phyloP scores from a whole-genome alignment of 2,888 invertebrate species.

The Myopa testacea region DNA sequence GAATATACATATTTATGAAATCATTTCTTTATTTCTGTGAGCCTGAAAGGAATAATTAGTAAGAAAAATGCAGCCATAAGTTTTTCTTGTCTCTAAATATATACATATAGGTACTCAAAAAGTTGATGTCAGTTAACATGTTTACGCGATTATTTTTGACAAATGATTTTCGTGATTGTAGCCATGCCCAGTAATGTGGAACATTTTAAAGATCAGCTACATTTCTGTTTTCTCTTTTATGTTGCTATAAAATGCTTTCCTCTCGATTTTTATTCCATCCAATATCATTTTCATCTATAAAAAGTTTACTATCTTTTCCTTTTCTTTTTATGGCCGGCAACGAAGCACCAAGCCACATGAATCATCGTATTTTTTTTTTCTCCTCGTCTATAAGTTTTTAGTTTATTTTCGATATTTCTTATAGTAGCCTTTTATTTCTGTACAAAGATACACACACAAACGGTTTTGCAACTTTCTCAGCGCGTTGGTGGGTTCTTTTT shows the following conservation, averaged over 20 bases:
- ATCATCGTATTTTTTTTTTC: not conserved
- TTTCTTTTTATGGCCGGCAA: not conserved
- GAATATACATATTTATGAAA: too few relatives aligned
- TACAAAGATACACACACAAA: not conserved
- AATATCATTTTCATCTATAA: not conserved
- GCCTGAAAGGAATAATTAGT: too few relatives aligned
- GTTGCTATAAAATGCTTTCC: not conserved
- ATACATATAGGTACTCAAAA: too few relatives aligned
- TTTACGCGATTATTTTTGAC: not conserved
- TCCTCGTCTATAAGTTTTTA: not conserved
- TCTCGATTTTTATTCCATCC: not conserved
- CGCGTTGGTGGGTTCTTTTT: not conserved
- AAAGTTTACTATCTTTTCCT: not conserved
- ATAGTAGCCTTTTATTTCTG: too few relatives aligned
- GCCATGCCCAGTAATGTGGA: too few relatives aligned
- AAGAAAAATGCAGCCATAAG: too few relatives aligned
- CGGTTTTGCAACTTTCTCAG: constrained; percentile 33
- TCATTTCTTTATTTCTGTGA: too few relatives aligned
- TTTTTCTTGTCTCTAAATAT: too few relatives aligned
- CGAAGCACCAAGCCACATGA: not conserved
- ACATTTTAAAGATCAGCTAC: too few relatives aligned
- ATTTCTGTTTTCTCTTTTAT: not conserved
- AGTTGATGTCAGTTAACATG: too few relatives aligned
- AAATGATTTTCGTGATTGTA: too few relatives aligned
- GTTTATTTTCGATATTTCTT: too few relatives aligned